Base-by-base conservation (phyloP, 2,113 vertebrate species). In the Bos javanicus region DNA sequence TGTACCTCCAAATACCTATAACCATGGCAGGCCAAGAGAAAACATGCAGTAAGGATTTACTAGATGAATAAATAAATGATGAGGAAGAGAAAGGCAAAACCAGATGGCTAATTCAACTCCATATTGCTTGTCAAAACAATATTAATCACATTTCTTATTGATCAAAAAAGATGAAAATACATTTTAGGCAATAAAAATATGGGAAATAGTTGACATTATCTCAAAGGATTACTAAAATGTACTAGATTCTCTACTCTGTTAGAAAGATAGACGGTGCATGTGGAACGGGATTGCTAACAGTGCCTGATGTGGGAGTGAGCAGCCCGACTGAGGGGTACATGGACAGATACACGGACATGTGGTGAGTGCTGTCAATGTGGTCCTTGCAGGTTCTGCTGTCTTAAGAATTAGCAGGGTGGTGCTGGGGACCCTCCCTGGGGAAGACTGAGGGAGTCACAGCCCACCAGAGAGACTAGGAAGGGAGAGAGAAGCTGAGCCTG, bases 121-220 rank as follows among this genome's bases (percentile, higher is more conserved):
- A 76, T 91, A 76, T 26, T 92, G 46, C 36, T 83, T 76, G 13
- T 92, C 83, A 94, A 91, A 84, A 88, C 54, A 96, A 83, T 21
- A 30, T 19, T 23, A n/a, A 85, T 16, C 9, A 54, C 4, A 52
- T 26, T 95, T 95, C 11, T 43, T 59, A 17, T 11, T 59, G 57
- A 67, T 67, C 15, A 80, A 88, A 87, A 83, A 85, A 50, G 13
- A 54, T 36, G 1, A 67, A 92, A 89, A 23, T 59, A 90, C 64
- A 86, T 59, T 89, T 36, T 89, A 93, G 12, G 19, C 43, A 52
- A 43, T 50, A 50, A 52, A 90, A 85, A 64, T 28, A 71, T 54
- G 28, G 56, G 39, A 48, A 86, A 80, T 21, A 80, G 6, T 48
- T 80, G 33, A 86, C 13, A 52, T 17, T 50, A 21, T 26, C 7